Percentiles rank a stretch among this genome's conserved stretches.
phyloP scores from a whole-genome alignment of 2,113 vertebrate genomes.

The Odontesthes bonariensis region DNA sequence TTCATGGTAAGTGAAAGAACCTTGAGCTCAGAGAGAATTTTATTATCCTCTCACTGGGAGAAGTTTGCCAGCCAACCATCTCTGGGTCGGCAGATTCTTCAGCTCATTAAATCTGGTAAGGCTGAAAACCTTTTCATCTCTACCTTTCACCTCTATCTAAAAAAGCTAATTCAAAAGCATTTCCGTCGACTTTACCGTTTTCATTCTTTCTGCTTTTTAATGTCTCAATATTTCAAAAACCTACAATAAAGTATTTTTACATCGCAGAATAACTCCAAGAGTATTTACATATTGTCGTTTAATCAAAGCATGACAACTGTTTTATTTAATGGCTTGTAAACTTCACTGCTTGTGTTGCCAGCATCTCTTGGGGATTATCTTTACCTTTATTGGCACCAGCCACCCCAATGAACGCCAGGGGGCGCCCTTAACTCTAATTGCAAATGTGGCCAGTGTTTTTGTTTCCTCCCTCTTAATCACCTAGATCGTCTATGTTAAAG shows the following conservation, averaged over 20 bases:
- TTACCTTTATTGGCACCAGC: background rate
- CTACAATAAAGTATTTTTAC: background rate
- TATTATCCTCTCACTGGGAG: slow-evolving; percentile 62
- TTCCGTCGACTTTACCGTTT: background rate
- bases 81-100: slow-evolving; percentile 35
- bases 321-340: background rate
- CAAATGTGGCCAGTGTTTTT: background rate
- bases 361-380: background rate
- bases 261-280: background rate
- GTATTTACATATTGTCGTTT: background rate
- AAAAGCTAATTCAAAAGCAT: background rate
- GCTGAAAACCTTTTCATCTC: background rate
- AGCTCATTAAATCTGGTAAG: slow-evolving; percentile 51
- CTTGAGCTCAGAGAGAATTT: slow-evolving; percentile 56
- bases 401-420: slow-evolving; percentile 20
- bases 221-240: background rate
- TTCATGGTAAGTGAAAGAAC: slow-evolving; percentile 55
- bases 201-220: background rate
- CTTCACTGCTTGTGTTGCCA: background rate
- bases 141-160: background rate
- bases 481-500: slow-evolving; percentile 40
- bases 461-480: background rate
- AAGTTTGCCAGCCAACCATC: slow-evolving; percentile 50
- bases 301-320: rapidly evolving
- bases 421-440: slow-evolving; percentile 10